phyloP scores from a whole-genome alignment of 2,888 invertebrate species.

The Lithophane socia region DNA sequence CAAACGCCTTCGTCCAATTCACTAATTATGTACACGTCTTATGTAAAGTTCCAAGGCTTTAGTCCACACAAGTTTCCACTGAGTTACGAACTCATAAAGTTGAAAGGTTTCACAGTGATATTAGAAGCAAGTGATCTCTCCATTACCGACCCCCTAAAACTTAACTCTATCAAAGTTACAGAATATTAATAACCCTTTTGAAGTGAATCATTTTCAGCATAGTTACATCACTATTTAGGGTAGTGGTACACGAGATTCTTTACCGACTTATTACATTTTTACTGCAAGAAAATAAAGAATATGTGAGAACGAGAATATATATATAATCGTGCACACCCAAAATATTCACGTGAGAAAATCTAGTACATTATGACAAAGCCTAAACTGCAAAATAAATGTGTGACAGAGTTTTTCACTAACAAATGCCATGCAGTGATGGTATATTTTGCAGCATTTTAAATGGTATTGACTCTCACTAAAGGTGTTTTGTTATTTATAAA shows the following conservation, averaged over 20 bases:
- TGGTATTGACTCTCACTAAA: neutral
- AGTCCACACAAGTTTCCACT: slow-evolving; percentile 19
- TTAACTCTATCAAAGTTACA: slow-evolving; percentile 48
- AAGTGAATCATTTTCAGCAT: slow-evolving; percentile 32
- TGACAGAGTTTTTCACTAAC: neutral
- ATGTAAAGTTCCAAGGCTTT: slow-evolving; percentile 18
- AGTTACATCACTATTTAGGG: slow-evolving; percentile 17
- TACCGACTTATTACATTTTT: neutral
- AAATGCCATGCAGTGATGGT: neutral
- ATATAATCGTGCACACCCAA: neutral
- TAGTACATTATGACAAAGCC: neutral
- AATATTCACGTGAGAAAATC: neutral
- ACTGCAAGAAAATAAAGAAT: neutral
- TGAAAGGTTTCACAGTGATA: slow-evolving; percentile 32
- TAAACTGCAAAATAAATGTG: neutral
- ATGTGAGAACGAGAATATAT: neutral
- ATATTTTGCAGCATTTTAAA: neutral
- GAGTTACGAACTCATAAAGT: slow-evolving; percentile 34
- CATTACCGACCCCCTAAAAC: slow-evolving; percentile 38
- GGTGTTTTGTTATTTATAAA: neutral
- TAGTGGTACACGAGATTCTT: neutral
- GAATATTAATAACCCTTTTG: slow-evolving; percentile 55
- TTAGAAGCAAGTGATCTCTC: slow-evolving; percentile 36
- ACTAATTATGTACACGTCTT: neutral
- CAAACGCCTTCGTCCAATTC: neutral